phyloP scores from a whole-genome alignment of 2,113 vertebrate genomes.

The Bettongia penicillata region DNA sequence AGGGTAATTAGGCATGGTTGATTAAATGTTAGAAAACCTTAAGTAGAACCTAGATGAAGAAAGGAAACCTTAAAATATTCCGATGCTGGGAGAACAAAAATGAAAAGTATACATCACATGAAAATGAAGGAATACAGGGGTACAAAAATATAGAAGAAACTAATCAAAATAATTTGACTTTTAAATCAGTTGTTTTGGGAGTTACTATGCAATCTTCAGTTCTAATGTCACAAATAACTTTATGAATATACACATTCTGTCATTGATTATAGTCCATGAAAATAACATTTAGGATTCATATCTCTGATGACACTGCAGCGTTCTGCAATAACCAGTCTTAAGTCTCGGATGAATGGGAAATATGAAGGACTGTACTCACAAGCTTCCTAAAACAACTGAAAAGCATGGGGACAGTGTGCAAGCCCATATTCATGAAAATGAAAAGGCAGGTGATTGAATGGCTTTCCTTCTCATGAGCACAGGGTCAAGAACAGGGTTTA shows the following conservation, averaged over 20 bases:
- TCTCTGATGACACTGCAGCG: constrained; percentile 50
- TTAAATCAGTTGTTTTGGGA: background rate
- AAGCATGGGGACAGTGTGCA: background rate
- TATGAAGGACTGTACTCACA: background rate
- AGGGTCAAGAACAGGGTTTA: background rate
- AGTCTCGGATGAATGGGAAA: background rate
- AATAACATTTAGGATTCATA: constrained; percentile 67
- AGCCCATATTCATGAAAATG: background rate
- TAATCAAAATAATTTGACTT: background rate
- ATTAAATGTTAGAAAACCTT: background rate
- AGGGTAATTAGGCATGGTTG: background rate
- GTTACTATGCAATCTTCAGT: background rate
- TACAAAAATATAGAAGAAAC: background rate
- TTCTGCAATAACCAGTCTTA: background rate
- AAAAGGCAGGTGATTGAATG: background rate
- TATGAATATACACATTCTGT: constrained; percentile 59
- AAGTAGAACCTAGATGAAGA: background rate
- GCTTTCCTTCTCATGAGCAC: background rate
- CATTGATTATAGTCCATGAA: constrained; percentile 67
- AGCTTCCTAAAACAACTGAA: background rate
- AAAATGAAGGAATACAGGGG: background rate
- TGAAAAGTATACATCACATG: background rate
- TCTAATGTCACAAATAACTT: constrained; percentile 34
- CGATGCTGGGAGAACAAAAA: background rate
- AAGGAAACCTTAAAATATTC: background rate